Percentiles rank a stretch among this genome's conserved stretches.
These are phyloP conservation scores for Holothuria scabra DNA, from an alignment of 53 echinoderm and acorn worm genomes.

Conservation along the genomic window DNA sequence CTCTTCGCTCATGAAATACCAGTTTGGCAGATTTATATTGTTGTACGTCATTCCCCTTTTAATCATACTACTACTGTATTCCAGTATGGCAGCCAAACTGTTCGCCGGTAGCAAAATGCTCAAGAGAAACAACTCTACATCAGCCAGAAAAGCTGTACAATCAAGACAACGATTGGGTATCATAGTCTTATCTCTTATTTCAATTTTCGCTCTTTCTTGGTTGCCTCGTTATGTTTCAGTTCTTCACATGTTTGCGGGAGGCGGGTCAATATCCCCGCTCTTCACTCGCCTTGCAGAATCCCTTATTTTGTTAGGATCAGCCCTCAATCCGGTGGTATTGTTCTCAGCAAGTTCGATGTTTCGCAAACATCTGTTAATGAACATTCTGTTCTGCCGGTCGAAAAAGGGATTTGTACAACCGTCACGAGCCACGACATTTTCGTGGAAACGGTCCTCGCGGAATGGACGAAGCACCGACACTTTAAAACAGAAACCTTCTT, in stretches of 20 bases:
- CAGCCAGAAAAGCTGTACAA: slow-evolving; percentile 16
- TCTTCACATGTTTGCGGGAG: background rate
- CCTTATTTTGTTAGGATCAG: slow-evolving; percentile 18
- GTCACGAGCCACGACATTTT: too few species aligned
- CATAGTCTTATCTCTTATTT: slow-evolving; percentile 8
- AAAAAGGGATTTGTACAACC: too few species aligned
- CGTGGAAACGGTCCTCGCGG: slow-evolving; percentile 1
- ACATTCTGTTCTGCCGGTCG: slow-evolving; percentile 15
- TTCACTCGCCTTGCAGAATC: background rate
- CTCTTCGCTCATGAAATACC: background rate
- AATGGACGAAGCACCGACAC: background rate
- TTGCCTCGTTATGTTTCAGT: slow-evolving; percentile 1
- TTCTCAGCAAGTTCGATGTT: slow-evolving; percentile 38
- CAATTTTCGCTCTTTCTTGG: slow-evolving; percentile 21
- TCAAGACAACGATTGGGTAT: slow-evolving; percentile 26
- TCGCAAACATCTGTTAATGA: background rate
- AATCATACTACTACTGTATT: background rate
- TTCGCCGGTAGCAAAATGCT: background rate
- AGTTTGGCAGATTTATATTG: background rate
- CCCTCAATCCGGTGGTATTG: background rate
- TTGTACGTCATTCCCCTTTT: background rate
- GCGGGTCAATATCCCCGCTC: too few species aligned
- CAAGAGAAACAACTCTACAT: slow-evolving; percentile 3
- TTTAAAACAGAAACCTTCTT: too few species aligned
- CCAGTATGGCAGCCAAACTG: slow-evolving; percentile 22